Base-by-base conservation (phyloP, 1,140 invertebrate genomes). In the Homalodisca vitripennis region DNA sequence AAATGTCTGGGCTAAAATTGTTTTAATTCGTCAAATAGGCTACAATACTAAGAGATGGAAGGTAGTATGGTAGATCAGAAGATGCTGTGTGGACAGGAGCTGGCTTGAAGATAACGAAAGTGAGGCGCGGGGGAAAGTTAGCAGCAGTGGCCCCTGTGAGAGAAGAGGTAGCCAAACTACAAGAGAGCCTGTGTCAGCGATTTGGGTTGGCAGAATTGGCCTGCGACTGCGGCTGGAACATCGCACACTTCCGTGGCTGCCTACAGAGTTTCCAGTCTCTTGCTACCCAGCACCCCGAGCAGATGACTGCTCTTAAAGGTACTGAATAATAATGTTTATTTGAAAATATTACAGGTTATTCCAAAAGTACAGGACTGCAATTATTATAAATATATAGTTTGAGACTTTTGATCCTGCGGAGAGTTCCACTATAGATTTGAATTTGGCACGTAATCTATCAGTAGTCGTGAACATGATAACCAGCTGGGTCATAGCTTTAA, bases 211-310 rank as follows among this genome's bases (percentile, higher is more conserved):
- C 81, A 32, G 82, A 86, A 69, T 82, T 92, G 0, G 77, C 83
- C 30, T 92, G 90, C 85, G 91, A 95, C 71, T 93, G 89, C 78
- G 92, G 92, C 14, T 96, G 93, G 92, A 93, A 94, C 76, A 88
- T 90, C 26, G 88, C 89, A 70, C 93, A 95, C 77, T 93, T 93
- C 74, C 83, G 92, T 72, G 93, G 93, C 20, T 92, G 91, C 75
- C 80, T 95, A 0, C 86, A 90, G 75, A 92, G 91, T 73, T 87
- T 93, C 51, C 85, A 87, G 65, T 85, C 88, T 2, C 79, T 95
- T 20, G 82, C 85, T 0, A 80, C 85, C 62, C 89, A 94, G 73
- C 89, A 94, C 81, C 80, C 86, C 0, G 82, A 87, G 53, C 79
- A 85, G 67, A 88, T 93, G 86, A 67, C 79, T n/a, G 80, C 86